phyloP scores from a whole-genome alignment of 2,113 vertebrate species.

The Otolemur garnettii region DNA sequence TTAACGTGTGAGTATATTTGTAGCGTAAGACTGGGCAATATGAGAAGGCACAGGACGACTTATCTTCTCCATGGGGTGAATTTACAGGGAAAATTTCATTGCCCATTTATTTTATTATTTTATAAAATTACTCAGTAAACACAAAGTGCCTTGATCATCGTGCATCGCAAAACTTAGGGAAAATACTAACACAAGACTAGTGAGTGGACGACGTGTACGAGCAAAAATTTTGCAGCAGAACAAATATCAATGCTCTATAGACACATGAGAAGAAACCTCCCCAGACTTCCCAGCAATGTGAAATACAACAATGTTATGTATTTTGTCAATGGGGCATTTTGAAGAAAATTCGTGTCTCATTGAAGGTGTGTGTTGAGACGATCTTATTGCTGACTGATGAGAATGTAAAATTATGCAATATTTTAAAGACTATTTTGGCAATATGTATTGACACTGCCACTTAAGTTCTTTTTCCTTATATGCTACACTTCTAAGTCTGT shows the following conservation, averaged over 20 bases:
- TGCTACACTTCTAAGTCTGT: background rate
- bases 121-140: background rate
- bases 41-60: too few species aligned
- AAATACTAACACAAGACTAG: background rate
- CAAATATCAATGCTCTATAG: background rate
- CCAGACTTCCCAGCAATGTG: background rate
- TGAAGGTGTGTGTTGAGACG: background rate
- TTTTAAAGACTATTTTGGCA: background rate
- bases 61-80: background rate
- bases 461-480: background rate
- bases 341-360: background rate
- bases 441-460: background rate
- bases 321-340: background rate
- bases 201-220: background rate
- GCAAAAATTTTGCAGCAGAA: background rate
- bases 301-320: background rate
- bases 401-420: background rate
- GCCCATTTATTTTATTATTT: background rate
- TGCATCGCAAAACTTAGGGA: background rate
- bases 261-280: background rate
- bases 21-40: background rate
- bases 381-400: background rate
- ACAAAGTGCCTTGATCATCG: background rate
- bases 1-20: background rate
- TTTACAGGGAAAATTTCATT: background rate